These are phyloP conservation scores for Bothrops alternatus DNA, from an alignment of 2,797 vertebrate genomes.

Conservation along the genomic window DNA sequence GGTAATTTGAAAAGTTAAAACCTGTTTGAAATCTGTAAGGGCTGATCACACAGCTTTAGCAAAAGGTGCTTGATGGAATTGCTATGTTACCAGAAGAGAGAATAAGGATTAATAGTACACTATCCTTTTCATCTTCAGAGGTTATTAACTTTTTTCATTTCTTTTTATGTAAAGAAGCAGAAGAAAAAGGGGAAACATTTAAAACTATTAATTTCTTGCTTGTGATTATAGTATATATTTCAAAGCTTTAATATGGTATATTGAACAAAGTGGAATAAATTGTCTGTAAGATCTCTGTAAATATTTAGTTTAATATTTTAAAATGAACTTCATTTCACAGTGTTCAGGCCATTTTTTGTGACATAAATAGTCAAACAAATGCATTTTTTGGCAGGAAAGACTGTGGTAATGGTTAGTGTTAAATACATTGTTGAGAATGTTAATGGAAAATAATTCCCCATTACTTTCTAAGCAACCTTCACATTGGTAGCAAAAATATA, in stretches of 20 bases:
- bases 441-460: background rate
- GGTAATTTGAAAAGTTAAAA: background rate
- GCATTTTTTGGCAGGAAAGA: background rate
- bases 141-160: background rate
- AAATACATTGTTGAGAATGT: background rate
- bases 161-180: background rate
- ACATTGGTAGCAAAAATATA: background rate
- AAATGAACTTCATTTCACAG: background rate
- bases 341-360: background rate
- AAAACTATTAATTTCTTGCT: background rate
- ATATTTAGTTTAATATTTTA: background rate
- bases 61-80: background rate
- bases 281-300: background rate
- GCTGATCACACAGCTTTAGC: background rate
- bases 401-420: background rate
- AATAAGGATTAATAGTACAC: background rate
- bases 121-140: fast-evolving
- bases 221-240: background rate
- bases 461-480: background rate
- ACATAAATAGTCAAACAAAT: slow-evolving; percentile 15
- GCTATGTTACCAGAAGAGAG: background rate
- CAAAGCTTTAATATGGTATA: background rate
- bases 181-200: background rate
- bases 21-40: background rate
- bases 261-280: background rate